phyloP scores from a whole-genome alignment of 2,888 invertebrate species.

The Agonopterix heracliana region DNA sequence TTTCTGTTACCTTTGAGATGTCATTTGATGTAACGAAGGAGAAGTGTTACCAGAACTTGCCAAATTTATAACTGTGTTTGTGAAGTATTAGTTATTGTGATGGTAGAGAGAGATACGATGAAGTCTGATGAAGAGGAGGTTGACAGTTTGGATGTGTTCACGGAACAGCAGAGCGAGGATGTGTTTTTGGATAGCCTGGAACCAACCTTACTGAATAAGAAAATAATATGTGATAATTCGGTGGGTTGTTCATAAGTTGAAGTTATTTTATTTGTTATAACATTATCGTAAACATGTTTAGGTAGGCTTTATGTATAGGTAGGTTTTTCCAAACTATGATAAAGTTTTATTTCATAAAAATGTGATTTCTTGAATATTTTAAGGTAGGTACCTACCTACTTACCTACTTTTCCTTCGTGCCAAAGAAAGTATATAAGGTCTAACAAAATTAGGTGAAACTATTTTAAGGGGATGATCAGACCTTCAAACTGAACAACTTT shows the following conservation, averaged over 20 bases:
- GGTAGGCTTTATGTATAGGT: no score
- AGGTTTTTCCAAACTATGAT: no score
- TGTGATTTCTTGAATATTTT: no score
- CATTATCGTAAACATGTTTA: no score
- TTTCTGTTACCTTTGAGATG: slow-evolving; percentile 42
- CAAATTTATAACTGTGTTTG: neutral
- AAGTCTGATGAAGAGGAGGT: slow-evolving; percentile 51
- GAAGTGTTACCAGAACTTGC: neutral
- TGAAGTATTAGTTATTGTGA: slow-evolving; percentile 24
- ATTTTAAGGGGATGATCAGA: no score
- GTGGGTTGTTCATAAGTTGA: slow-evolving; percentile 30
- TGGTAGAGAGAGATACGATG: slow-evolving; percentile 58
- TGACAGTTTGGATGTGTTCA: slow-evolving; percentile 61
- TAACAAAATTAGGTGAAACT: no score
- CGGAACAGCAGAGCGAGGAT: slow-evolving; percentile 38
- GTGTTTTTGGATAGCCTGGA: slow-evolving; percentile 63
- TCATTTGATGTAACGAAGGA: slow-evolving; percentile 27
- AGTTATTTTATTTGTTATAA: neutral
- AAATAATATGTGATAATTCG: slow-evolving; percentile 37
- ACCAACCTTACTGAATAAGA: slow-evolving; percentile 41
- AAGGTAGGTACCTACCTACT: no score
- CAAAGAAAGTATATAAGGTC: no score
- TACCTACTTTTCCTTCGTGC: no score
- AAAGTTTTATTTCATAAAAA: no score
- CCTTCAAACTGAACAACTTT: no score